A percentile compares a stretch with the other conserved stretches of the same genome.
These are phyloP conservation scores for Drosophila kurseongensis DNA, from an alignment of 1,140 invertebrate species.

Conservation along the genomic window DNA sequence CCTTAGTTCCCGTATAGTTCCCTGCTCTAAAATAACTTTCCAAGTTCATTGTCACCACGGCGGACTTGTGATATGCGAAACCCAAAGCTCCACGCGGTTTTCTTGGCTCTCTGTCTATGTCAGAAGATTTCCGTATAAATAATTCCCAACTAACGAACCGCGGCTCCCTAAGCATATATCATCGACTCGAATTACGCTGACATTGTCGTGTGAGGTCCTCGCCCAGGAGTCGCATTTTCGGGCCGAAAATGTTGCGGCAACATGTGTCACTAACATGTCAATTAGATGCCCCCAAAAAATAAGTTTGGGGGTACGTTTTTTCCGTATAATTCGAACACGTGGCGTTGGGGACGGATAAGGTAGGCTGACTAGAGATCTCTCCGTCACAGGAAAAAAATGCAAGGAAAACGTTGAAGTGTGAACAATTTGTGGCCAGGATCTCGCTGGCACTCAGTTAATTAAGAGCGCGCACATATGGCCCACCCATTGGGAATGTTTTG, in stretches of 20 bases:
- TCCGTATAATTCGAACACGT: slow-evolving; percentile 45
- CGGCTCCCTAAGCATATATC: slow-evolving; percentile 77
- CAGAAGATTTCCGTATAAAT: slow-evolving; percentile 65
- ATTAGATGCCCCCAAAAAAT: slow-evolving; percentile 71
- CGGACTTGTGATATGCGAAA: slow-evolving; percentile 31
- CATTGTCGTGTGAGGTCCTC: slow-evolving; percentile 74
- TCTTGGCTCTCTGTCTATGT: slow-evolving; percentile 41
- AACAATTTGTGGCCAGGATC: slow-evolving; percentile 78
- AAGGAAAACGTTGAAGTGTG: slow-evolving; percentile 75
- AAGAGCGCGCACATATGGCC: slow-evolving; percentile 61
- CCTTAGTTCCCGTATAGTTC: neutral
- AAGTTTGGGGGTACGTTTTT: slow-evolving; percentile 34
- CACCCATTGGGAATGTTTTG: slow-evolving; percentile 72
- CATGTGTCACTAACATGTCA: slow-evolving; percentile 83
- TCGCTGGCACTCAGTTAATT: slow-evolving; percentile 71
- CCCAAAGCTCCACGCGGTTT: slow-evolving; percentile 25
- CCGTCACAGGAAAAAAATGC: slow-evolving; percentile 1
- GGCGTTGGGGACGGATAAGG: slow-evolving; percentile 17
- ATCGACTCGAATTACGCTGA: slow-evolving; percentile 76
- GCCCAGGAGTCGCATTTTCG: slow-evolving; percentile 56
- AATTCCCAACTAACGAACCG: slow-evolving; percentile 68
- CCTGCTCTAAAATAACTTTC: neutral
- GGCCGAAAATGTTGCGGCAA: slow-evolving; percentile 51
- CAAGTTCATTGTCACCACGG: slow-evolving; percentile 44
- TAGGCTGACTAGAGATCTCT: slow-evolving; percentile 1